Evolutionary conservation across 2,797 vertebrate species (phyloP), one percentile per base, ranked within the genome.

Genomic region (Mustela erminea): DNA sequence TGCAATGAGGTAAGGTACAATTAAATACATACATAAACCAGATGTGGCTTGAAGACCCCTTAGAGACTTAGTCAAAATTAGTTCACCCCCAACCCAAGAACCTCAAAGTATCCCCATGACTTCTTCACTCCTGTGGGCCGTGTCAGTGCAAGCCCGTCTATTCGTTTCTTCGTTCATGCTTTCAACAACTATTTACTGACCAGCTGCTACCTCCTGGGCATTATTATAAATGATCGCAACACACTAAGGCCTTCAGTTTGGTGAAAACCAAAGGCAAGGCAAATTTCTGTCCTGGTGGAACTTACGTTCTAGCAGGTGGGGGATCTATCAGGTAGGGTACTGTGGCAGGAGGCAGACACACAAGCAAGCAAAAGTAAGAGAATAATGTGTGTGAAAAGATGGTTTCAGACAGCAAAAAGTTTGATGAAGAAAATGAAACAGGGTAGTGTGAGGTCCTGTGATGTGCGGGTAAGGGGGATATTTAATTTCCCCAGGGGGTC

Each of bases 1-100:
- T 74, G 66, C 93, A 92, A 18, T 95, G 93, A 96, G 20, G 49
- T 95, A 92, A 17, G 2, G 23, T 75, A 12, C 52, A 95, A 92
- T 92, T 95, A 93, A 92, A 90, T 49, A 74, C 54, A 90, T 83
- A 74, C 29, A 21, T 32, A 85, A 85, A 72, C 66, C 92, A 97
- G 95, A 92, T 96, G 72, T 77, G 90, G 60, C 90, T 95, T 94
- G 46, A 75, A 80, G 64, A 83, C 35, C 93, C 86, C 41, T 95
- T 86, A 23, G 86, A 81, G 85, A 87, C 66, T 74, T 43, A 32
- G 82, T 87, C 77, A 94, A 94, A 97, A 91, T 64, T 75, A 83
- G 68, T 70, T 97, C 77, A 82, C 49, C 52, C 32, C 43, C 32
- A 82, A 77, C 74, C 49, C 52, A 27, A 74, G 54, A 35, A 75